Percentiles rank a stretch among this genome's conserved stretches.
Evolutionary conservation across 1,140 invertebrate genomes (phyloP).

Genomic region (Hetaerina americana): DNA sequence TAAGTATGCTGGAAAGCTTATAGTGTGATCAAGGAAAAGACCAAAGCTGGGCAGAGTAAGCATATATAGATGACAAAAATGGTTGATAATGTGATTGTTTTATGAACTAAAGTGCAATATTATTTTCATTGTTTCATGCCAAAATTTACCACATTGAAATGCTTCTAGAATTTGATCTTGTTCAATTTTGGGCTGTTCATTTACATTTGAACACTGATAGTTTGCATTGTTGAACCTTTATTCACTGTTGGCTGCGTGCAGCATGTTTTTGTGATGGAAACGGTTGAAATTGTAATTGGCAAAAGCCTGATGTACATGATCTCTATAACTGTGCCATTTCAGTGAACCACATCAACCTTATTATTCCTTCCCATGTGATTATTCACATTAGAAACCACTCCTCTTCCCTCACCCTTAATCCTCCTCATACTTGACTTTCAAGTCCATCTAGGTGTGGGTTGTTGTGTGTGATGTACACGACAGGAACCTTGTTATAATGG

Average conservation of each 20-base stretch:
- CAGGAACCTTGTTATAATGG: not conserved
- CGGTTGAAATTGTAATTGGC: not conserved
- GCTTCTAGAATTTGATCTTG: not conserved
- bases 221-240: not conserved
- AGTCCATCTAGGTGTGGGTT: not conserved
- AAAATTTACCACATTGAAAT: slow-evolving; percentile 1
- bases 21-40: not conserved
- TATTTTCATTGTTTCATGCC: not conserved
- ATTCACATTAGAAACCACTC: no score
- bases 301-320: not conserved
- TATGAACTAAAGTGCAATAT: not conserved
- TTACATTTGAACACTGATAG: not conserved
- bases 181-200: not conserved
- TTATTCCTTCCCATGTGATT: not conserved
- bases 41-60: not conserved
- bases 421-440: not conserved
- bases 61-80: not conserved
- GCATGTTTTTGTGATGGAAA: not conserved
- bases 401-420: not conserved
- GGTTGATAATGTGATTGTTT: not conserved
- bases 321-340: not conserved
- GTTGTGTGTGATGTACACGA: not conserved
- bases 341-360: not conserved
- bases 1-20: not conserved
- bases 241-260: not conserved